Evolutionary conservation across 2,113 vertebrate genomes (phyloP).

Genomic region (Engystomops pustulosus): DNA sequence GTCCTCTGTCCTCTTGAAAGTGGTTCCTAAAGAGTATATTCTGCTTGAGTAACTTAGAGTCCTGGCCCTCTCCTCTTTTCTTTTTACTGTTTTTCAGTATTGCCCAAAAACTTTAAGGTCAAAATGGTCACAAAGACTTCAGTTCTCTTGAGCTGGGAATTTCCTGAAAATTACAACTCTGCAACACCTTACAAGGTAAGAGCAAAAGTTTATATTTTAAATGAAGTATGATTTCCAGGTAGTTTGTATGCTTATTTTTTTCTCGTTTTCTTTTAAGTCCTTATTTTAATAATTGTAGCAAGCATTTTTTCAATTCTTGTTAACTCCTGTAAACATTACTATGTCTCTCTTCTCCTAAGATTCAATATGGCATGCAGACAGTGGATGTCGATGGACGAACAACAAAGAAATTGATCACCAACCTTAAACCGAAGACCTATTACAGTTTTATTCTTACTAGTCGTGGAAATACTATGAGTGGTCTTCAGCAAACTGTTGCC

Average conservation of each 20-base stretch:
- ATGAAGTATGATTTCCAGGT: too few relatives aligned
- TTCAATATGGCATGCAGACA: slow-evolving; percentile 89
- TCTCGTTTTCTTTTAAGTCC: neutral
- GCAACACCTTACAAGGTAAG: slow-evolving; percentile 86
- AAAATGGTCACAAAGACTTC: slow-evolving; percentile 95
- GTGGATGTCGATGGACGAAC: slow-evolving; percentile 88
- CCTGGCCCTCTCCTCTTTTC: slow-evolving; percentile 35
- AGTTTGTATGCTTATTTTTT: too few relatives aligned
- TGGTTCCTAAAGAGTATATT: slow-evolving; percentile 11
- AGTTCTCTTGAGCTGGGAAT: slow-evolving; percentile 93
- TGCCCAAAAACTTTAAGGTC: slow-evolving; percentile 97
- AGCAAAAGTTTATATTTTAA: neutral
- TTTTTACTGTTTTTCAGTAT: slow-evolving; percentile 78
- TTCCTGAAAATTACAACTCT: slow-evolving; percentile 85
- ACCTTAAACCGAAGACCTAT: slow-evolving; percentile 85
- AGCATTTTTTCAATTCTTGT: neutral
- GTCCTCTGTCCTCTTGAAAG: slow-evolving; percentile 7
- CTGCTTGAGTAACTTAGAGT: neutral
- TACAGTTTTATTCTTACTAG: slow-evolving; percentile 91
- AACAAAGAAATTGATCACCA: slow-evolving; percentile 87
- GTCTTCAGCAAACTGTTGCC: slow-evolving; percentile 84
- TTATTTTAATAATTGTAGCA: neutral
- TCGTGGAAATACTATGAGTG: slow-evolving; percentile 84
- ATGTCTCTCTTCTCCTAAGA: slow-evolving; percentile 69
- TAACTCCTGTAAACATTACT: neutral